These are phyloP conservation scores for Hypocryptadius cinnamomeus DNA, from an alignment of 2,113 vertebrate genomes.

Conservation along the genomic window DNA sequence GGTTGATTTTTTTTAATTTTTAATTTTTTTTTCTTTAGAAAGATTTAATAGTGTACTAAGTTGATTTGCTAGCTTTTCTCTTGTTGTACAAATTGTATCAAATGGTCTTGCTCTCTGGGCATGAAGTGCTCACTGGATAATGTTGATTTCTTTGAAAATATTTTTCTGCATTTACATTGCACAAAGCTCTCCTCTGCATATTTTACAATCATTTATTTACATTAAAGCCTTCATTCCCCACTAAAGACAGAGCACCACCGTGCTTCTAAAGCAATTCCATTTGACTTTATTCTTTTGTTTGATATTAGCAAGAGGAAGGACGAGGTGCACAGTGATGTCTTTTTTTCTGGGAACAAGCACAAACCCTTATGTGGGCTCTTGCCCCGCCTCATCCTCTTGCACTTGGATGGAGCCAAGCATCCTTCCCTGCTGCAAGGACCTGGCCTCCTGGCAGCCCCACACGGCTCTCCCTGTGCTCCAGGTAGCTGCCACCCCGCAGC, in stretches of 20 bases:
- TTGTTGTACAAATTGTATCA: not conserved
- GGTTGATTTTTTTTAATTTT: not conserved
- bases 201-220: not conserved
- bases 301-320: not conserved
- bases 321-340: accelerated
- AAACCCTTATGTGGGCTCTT: not conserved
- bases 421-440: not conserved
- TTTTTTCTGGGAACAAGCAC: not conserved
- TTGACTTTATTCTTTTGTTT: not conserved
- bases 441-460: not conserved
- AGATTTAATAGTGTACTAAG: not conserved
- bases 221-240: not conserved
- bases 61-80: not conserved
- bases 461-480: accelerated
- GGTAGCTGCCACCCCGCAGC: not conserved
- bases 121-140: not conserved
- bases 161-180: not conserved
- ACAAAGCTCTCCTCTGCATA: not conserved
- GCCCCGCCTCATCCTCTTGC: not conserved
- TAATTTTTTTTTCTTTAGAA: not conserved
- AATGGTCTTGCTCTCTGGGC: not conserved
- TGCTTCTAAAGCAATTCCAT: not conserved
- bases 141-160: not conserved
- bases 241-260: accelerated
- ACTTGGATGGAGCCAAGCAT: not conserved